phyloP scores from a whole-genome alignment of 2,113 vertebrate species.

The Himantopus leucocephalus region DNA sequence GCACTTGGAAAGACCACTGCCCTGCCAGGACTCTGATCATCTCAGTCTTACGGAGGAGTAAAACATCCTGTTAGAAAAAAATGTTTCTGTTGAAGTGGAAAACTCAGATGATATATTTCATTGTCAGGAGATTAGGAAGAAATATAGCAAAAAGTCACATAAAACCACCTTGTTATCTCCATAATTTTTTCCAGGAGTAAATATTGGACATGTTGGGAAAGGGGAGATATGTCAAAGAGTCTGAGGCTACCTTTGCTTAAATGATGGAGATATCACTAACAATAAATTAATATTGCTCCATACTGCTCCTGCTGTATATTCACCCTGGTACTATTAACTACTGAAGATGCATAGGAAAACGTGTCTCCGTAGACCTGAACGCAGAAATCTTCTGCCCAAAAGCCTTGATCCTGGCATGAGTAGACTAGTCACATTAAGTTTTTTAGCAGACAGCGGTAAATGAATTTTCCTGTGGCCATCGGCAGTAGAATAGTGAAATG shows the following conservation, averaged over 20 bases:
- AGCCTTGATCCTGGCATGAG: neutral
- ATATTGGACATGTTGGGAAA: neutral
- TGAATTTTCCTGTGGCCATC: neutral
- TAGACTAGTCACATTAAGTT: neutral
- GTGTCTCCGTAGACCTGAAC: neutral
- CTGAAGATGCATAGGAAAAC: neutral
- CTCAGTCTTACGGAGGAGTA: neutral
- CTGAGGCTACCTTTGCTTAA: neutral
- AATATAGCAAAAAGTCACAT: neutral
- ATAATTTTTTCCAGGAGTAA: neutral
- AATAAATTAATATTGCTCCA: neutral
- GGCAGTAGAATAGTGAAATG: neutral
- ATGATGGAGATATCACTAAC: neutral
- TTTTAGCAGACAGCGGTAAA: neutral
- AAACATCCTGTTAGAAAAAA: slow-evolving; percentile 16
- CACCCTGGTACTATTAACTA: neutral
- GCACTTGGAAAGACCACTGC: neutral
- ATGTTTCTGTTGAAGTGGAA: slow-evolving; percentile 13
- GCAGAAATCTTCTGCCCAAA: neutral
- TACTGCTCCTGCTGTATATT: neutral
- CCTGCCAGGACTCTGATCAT: slow-evolving; percentile 37
- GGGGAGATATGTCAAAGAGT: neutral
- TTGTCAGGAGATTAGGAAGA: slow-evolving; percentile 16
- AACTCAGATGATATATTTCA: slow-evolving; percentile 28
- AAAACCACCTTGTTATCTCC: neutral